Evolutionary conservation across 2,888 invertebrate species (phyloP), one percentile per base, ranked within the genome.

Genomic region (Pyrochroa serraticornis): DNA sequence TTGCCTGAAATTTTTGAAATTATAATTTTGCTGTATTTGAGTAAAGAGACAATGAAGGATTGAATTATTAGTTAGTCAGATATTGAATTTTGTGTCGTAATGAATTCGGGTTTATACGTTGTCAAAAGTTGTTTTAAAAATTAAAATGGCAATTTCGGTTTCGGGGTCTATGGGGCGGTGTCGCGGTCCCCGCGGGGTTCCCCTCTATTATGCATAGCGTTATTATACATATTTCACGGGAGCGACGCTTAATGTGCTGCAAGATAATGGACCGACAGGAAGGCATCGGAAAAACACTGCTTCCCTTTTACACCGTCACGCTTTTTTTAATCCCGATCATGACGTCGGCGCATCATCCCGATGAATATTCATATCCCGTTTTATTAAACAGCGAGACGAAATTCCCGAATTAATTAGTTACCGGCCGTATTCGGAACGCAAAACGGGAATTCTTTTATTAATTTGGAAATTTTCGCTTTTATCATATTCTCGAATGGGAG

Each of bases 151-250:
- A 54, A 55, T 59, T 51, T 58, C 45, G 53, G 44, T 42, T 52
- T 58, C 44, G 49, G 60, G 60, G 56, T 58, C 53, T 65, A 41
- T 55, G 53, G 59, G 64, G 52, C 59, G 57, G 51, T 51, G 52
- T 60, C 43, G 46, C 47, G 39, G 59, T 37, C 48, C 53, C 53
- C 55, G 63, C 57, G 64, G 62, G 62, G 63, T 58, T 59, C 51
- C 63, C 57, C 66, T 74, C 62, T 72, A 74, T 75, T 73, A 75
- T 75, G 74, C 73, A 75, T 73, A 67, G 64, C 66, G 74, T 74
- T 73, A 75, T 75, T 72, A 75, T 74, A 74, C 75, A 75, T 75
- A 75, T 75, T 75, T 74, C 74, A 74, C 72, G 52, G 60, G 43
- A 42, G 47, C 42, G 60, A 47, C 55, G 60, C 60, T 60, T 60